Percentiles rank a stretch among this genome's conserved stretches.
phyloP scores from a whole-genome alignment of 2,797 vertebrate species.

The Lepilemur septentrionalis region DNA sequence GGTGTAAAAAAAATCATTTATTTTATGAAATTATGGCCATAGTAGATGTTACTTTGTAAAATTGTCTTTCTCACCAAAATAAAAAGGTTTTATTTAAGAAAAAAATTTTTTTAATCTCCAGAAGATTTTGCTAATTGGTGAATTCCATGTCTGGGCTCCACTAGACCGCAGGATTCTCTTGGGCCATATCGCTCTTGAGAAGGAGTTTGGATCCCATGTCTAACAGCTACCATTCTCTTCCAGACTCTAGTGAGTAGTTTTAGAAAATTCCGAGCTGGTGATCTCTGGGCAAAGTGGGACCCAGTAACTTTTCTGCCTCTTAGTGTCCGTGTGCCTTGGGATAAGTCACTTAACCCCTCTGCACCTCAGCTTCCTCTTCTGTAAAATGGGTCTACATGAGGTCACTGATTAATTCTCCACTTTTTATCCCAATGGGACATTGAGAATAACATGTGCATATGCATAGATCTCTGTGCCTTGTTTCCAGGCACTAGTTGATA shows the following conservation, averaged over 20 bases:
- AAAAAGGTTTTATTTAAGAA: neutral
- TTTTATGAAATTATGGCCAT: slow-evolving; percentile 29
- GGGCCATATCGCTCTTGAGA: neutral
- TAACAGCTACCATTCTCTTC: neutral
- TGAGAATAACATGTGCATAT: neutral
- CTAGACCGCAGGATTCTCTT: neutral
- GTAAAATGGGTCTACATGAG: neutral
- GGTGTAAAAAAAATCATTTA: slow-evolving; percentile 20
- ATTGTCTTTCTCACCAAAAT: slow-evolving; percentile 10
- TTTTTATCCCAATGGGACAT: neutral
- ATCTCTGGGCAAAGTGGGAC: neutral
- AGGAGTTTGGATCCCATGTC: neutral
- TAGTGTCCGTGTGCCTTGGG: neutral
- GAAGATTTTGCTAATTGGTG: neutral
- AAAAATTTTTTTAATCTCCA: neutral
- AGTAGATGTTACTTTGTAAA: slow-evolving; percentile 42
- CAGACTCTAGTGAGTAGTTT: neutral
- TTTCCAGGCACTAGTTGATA: neutral
- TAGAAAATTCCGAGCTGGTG: neutral
- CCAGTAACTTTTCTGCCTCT: neutral
- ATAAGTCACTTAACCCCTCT: neutral
- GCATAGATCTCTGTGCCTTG: neutral
- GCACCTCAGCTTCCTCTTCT: neutral
- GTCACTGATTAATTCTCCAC: neutral
- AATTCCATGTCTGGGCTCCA: neutral